phyloP scores from a whole-genome alignment of 2,797 vertebrate species.

The Fratercula arctica region DNA sequence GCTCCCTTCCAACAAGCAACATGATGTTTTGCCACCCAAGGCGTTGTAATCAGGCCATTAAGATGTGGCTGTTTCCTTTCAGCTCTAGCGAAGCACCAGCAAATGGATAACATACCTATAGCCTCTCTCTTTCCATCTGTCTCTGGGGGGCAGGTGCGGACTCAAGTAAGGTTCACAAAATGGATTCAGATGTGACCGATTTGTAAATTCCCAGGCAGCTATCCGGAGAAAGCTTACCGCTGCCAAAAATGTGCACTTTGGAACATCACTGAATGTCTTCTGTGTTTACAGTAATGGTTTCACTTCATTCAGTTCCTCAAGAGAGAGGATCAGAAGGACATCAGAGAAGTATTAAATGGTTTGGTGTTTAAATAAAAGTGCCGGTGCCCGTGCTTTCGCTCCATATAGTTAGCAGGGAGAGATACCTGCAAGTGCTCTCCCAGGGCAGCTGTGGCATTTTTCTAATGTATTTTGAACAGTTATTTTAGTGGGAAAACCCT shows the following conservation, averaged over 20 bases:
- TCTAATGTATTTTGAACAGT: neutral
- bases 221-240: neutral
- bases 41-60: neutral
- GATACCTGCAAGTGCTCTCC: neutral
- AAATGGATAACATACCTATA: neutral
- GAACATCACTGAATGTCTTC: conserved; percentile 7
- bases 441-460: neutral
- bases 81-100: neutral
- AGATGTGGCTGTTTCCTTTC: neutral
- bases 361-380: neutral
- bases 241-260: conserved; percentile 36
- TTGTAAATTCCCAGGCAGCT: conserved; percentile 15
- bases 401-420: neutral
- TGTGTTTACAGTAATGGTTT: neutral
- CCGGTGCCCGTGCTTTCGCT: neutral
- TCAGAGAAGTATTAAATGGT: neutral
- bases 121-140: neutral
- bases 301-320: neutral
- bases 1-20: neutral
- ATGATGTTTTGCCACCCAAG: neutral
- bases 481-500: neutral
- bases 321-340: conserved; percentile 2
- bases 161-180: neutral
- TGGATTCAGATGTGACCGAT: neutral
- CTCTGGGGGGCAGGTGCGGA: conserved; percentile 34